Base-by-base conservation (phyloP, 1,140 invertebrate species). In the Macrocentrus cingulum region DNA sequence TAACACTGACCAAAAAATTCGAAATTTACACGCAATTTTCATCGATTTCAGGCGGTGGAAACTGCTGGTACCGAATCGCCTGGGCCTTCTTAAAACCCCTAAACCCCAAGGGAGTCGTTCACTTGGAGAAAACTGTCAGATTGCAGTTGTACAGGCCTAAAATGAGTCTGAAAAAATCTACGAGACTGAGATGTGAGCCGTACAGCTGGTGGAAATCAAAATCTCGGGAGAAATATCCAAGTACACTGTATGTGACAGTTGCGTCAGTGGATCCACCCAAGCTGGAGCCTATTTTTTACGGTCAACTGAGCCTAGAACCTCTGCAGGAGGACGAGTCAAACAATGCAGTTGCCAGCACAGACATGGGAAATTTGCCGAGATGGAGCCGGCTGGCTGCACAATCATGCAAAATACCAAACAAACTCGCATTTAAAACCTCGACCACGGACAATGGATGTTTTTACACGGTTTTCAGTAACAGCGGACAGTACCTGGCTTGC, bases 81-180 rank as follows among this genome's bases (percentile, higher is more conserved):
- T 88, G 87, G 87, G 87, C 82, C 5, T 88, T 88, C 72, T 63
- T 88, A 2, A 87, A 84, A 71, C 84, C 84, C 32, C 29, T 81
- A 9, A 79, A 80, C n/a, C 64, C 65, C 3, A 84, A 83, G 64
- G 79, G 78, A 1, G 63, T 70, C 18, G 57, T 77, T n/a, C 85
- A 88, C 58, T 67, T 76, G 6, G 79, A 82, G 20, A 81, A 79
- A 61, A 83, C 82, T 66, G 56, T 87, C 1, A 70, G 86, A 49
- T 66, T 88, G 1, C 87, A 88, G 64, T 62, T 88, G 15, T 88
- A 82, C 67, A 80, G 80, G 57, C 80, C 82, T 4, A 65, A 56
- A 4, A 71, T 62, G 49, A 61, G 57, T 20, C 49, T 49, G 0
- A 69, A 62, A 39, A 67, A 63, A 57, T 32, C 53, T 6, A 64